Conservation (phyloP, 2,888 invertebrate species). For the Mamestra brassicae region DNA sequence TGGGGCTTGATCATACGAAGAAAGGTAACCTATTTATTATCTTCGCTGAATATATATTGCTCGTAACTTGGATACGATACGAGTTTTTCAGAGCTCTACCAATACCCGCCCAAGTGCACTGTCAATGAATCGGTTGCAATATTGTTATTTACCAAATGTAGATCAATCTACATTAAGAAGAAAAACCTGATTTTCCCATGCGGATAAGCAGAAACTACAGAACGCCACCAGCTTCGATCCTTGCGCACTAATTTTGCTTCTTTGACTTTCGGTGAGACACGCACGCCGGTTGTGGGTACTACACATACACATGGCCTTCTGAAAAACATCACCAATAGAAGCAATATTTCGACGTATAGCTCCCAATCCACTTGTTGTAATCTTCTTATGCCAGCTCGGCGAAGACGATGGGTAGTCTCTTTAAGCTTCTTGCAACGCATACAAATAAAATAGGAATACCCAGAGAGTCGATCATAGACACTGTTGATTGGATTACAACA, state of each 20-base stretch:
- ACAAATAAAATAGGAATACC: conserved; percentile 10
- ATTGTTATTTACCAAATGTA: not conserved
- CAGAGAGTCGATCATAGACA: not conserved
- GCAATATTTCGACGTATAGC: conserved; percentile 20
- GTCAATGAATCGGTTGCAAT: not conserved
- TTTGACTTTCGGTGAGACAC: no score
- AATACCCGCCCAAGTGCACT: not conserved
- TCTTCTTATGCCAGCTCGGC: conserved; percentile 23
- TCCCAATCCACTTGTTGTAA: conserved; percentile 28
- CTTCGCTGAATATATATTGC: conserved; percentile 52
- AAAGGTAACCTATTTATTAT: conserved; percentile 59
- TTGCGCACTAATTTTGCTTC: no score
- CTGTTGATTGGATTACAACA: not conserved
- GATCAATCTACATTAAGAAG: no score
- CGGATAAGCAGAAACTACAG: not conserved
- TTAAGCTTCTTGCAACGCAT: not conserved
- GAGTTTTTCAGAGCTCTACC: conserved; percentile 1
- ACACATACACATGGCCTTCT: no score
- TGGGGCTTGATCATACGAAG: conserved; percentile 56
- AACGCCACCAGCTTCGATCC: no score
- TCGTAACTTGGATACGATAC: conserved; percentile 28
- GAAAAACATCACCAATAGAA: not conserved
- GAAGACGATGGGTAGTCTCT: not conserved
- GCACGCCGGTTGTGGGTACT: no score
- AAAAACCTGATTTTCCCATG: not conserved